phyloP scores from a whole-genome alignment of 2,888 invertebrate genomes.

The Andrena camellia region DNA sequence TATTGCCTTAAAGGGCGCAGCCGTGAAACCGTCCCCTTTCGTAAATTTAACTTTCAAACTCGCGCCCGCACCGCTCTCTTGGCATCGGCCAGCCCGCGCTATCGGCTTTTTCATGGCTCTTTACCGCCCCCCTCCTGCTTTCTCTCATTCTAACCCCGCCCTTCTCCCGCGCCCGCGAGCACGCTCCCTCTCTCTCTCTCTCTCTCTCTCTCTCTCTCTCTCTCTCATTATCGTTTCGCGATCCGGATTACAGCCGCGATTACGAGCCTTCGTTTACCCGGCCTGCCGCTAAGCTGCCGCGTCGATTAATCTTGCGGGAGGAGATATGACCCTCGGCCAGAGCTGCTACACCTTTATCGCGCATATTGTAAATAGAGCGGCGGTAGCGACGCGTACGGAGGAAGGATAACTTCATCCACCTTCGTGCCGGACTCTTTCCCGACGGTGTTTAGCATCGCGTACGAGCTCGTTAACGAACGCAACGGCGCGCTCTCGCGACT shows the following conservation, averaged over 20 bases:
- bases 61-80: conserved; percentile 10
- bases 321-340: conserved; percentile 39
- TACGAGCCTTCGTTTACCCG: conserved; percentile 30
- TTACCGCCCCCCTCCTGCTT: background rate
- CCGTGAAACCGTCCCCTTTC: conserved; percentile 47
- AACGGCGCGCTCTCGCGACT: too few relatives aligned
- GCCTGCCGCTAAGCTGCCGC: background rate
- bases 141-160: background rate
- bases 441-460: background rate
- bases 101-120: conserved; percentile 37
- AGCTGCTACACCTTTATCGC: conserved; percentile 24
- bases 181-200: too few relatives aligned
- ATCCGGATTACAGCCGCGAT: conserved; percentile 33
- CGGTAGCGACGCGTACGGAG: background rate
- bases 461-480: too few relatives aligned
- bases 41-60: conserved; percentile 60
- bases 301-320: conserved; percentile 38
- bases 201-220: too few relatives aligned
- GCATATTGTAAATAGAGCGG: conserved; percentile 14
- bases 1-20: conserved; percentile 64
- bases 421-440: background rate
- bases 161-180: too few relatives aligned
- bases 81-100: conserved; percentile 7
- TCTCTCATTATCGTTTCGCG: conserved; percentile 12
- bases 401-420: conserved; percentile 29